Conservation (phyloP, 2,113 vertebrate species). For the Pseudorectes ferrugineus region DNA sequence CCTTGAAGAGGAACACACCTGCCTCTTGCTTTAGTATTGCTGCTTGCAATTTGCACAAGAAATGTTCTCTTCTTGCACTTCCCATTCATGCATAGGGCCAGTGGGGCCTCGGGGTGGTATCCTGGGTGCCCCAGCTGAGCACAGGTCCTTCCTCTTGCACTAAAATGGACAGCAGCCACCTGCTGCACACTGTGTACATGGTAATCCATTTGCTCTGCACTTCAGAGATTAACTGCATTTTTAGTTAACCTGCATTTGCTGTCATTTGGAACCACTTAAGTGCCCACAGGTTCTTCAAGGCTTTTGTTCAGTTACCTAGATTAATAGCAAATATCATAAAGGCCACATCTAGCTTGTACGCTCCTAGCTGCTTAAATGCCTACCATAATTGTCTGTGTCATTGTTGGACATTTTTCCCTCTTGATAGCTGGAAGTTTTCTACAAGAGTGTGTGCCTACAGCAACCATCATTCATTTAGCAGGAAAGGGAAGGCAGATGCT, state of each 20-base stretch:
- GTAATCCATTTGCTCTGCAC: not conserved
- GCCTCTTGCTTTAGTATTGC: not conserved
- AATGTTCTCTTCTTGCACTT: not conserved
- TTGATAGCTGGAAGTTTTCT: not conserved
- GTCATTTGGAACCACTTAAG: not conserved
- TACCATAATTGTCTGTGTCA: not conserved
- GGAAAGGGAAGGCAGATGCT: not conserved
- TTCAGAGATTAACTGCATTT: not conserved
- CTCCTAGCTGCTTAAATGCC: not conserved
- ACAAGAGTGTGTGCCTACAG: not conserved
- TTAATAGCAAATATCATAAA: not conserved
- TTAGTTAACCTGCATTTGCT: not conserved
- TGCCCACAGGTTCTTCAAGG: not conserved
- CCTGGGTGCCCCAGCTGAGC: not conserved
- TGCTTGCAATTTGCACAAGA: not conserved
- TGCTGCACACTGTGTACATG: rapidly evolving
- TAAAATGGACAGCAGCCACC: not conserved
- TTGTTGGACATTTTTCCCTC: not conserved
- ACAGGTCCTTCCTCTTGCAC: not conserved
- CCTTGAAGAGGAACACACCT: not conserved
- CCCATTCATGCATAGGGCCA: not conserved
- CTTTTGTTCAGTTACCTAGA: not conserved
- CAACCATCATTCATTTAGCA: not conserved
- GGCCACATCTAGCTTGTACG: not conserved
- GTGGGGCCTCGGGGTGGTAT: rapidly evolving